Base-by-base conservation (phyloP, 1,140 invertebrate genomes). In the Physella acuta region DNA sequence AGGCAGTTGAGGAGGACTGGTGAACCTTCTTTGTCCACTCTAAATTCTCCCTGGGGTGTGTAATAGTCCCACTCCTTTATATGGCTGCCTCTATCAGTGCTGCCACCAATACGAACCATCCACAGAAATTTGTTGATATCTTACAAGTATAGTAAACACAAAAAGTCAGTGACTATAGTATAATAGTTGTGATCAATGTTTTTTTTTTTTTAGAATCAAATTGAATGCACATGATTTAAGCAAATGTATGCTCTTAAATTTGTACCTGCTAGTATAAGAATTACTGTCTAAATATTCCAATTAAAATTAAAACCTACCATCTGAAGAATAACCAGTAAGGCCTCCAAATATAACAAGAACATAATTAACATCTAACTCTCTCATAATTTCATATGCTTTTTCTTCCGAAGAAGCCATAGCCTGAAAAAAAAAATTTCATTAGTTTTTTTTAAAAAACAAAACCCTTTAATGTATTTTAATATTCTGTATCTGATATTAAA, bases 81-180 rank as follows among this genome's bases (percentile, higher is more conserved):
- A 81, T 98, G 94, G 56, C 90, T 90, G 44, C 96, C 95, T 76
- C 92, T 89, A 71, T 97, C 94, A 28, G 95, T 99, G 80, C 93
- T 95, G 70, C 95, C 96, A 74, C 95, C 96, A 83, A 99, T 99
- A 71, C 96, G 89, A 8, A 99, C 96, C 96, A 99, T 99, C 96
- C 96, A 99, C 74, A 99, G 88, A 87, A 99, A 99, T 87, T 99
- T 98, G 85, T 98, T 98, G 60, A 99, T 95, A 84, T 97, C 92
- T 92, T 79, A 37, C 82, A 82, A 36, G n/a, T n/a, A n/a, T n/a
- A n/a, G n/a, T n/a, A n/a, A 28, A 24, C 8, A 36, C 33, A 30
- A 52, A 53, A 36, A 55, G 4, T 31, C 16, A 8, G 53, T 56
- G 53, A 14, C 24, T 11, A 56, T 56, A n/a, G 11, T 56, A n/a